Conservation (phyloP, 2,888 invertebrate species). For the Nudaria mundana region DNA sequence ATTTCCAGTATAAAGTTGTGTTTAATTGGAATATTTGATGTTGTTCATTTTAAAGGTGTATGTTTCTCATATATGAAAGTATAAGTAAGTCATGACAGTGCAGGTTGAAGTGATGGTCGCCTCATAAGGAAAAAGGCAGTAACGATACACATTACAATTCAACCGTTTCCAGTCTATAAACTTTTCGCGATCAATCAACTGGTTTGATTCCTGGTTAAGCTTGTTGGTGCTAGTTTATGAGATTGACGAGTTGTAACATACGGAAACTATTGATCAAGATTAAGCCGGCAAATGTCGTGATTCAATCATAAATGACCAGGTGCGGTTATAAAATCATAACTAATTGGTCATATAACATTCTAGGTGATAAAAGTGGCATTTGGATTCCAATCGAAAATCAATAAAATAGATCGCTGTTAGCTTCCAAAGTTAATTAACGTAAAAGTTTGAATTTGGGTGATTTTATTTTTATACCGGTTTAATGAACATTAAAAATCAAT, state of each 20-base stretch:
- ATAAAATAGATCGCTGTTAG: background rate
- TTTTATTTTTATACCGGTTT: background rate
- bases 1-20: slow-evolving; percentile 7
- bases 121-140: slow-evolving; percentile 17
- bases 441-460: too few relatives aligned
- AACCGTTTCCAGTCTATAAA: slow-evolving; percentile 24
- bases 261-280: slow-evolving; percentile 24
- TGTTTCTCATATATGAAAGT: slow-evolving; percentile 6
- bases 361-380: slow-evolving; percentile 6
- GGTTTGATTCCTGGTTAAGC: slow-evolving; percentile 27
- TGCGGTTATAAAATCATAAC: slow-evolving; percentile 15
- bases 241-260: slow-evolving; percentile 16
- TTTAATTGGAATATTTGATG: too few relatives aligned
- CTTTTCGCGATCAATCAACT: slow-evolving; percentile 29
- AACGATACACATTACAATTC: slow-evolving; percentile 19
- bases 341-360: slow-evolving; percentile 12
- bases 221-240: slow-evolving; percentile 20
- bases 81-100: slow-evolving; percentile 10
- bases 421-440: background rate
- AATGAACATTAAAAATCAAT: too few relatives aligned
- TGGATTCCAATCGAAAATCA: background rate
- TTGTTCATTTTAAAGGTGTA: slow-evolving; percentile 6
- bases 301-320: slow-evolving; percentile 18
- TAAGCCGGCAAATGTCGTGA: slow-evolving; percentile 17
- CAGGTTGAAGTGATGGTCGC: slow-evolving; percentile 9